A percentile compares a stretch with the other conserved stretches of the same genome.
phyloP scores from a whole-genome alignment of 2,797 vertebrate genomes.

The Percopsis omiscomaycus region DNA sequence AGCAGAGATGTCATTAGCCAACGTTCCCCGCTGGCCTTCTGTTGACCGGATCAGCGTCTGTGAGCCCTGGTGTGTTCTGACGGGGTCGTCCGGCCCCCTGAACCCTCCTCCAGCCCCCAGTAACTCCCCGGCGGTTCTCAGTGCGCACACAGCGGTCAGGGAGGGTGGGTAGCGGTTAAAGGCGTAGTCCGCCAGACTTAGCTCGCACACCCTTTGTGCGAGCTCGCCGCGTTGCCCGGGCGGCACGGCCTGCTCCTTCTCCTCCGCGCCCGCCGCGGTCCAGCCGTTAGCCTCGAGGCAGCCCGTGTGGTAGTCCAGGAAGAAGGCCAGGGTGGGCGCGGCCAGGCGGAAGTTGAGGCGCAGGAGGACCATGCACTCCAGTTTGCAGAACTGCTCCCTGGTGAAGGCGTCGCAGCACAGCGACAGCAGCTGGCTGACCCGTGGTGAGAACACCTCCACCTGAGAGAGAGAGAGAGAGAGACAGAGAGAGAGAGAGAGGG shows the following conservation, averaged over 20 bases:
- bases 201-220: slow-evolving; percentile 81
- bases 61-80: neutral
- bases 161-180: slow-evolving; percentile 87
- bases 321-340: slow-evolving; percentile 88
- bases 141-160: slow-evolving; percentile 82
- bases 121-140: slow-evolving; percentile 80
- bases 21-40: slow-evolving; percentile 10
- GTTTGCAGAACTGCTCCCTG: slow-evolving; percentile 88
- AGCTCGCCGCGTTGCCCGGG: slow-evolving; percentile 47
- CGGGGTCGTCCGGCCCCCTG: neutral
- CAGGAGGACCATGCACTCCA: slow-evolving; percentile 88
- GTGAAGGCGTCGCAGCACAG: slow-evolving; percentile 88
- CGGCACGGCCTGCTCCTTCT: neutral
- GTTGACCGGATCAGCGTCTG: neutral
- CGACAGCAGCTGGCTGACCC: slow-evolving; percentile 84
- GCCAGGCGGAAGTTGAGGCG: slow-evolving; percentile 83
- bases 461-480: slow-evolving; percentile 51
- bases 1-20: slow-evolving; percentile 10
- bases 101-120: slow-evolving; percentile 39
- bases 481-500: neutral
- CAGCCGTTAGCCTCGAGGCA: slow-evolving; percentile 1
- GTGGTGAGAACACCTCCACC: slow-evolving; percentile 89
- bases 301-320: slow-evolving; percentile 86
- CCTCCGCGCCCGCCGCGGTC: no score
- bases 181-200: slow-evolving; percentile 91